These are phyloP conservation scores for Drosophila kohkoa DNA, from an alignment of 1,140 invertebrate genomes.

Conservation along the genomic window DNA sequence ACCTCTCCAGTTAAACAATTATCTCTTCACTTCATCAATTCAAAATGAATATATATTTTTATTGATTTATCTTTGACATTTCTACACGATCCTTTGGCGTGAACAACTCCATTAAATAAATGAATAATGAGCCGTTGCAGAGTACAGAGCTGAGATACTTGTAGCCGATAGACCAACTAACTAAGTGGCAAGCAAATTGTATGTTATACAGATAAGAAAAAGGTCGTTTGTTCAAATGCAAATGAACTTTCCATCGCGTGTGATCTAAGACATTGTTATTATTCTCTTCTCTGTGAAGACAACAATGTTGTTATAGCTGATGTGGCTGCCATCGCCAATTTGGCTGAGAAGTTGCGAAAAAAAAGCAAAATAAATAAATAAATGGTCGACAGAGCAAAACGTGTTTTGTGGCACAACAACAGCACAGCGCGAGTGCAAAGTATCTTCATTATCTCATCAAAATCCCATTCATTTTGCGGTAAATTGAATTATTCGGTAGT, in stretches of 20 bases:
- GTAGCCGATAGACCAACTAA: background rate
- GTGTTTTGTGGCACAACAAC: conserved; percentile 26
- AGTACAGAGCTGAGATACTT: background rate
- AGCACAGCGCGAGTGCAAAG: background rate
- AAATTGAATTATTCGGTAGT: conserved; percentile 44
- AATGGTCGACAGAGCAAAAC: conserved; percentile 12
- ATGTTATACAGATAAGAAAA: conserved; percentile 8
- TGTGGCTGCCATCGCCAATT: conserved; percentile 20
- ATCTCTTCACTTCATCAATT: too few species aligned
- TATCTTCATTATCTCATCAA: conserved; percentile 41
- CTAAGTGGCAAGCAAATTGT: background rate
- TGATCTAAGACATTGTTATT: conserved; percentile 37
- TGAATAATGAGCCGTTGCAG: background rate
- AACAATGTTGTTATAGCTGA: background rate
- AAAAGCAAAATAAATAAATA: conserved; percentile 2
- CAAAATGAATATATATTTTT: too few species aligned
- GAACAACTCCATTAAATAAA: background rate
- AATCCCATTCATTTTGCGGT: conserved; percentile 32
- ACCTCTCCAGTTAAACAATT: too few species aligned
- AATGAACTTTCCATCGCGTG: conserved; percentile 28
- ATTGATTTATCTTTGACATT: background rate
- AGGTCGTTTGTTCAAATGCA: conserved; percentile 25
- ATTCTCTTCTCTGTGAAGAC: conserved; percentile 9
- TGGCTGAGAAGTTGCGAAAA: conserved; percentile 25
- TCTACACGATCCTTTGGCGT: background rate